Conservation (phyloP, 2,797 vertebrate genomes). For the Eidolon dupreanum region DNA sequence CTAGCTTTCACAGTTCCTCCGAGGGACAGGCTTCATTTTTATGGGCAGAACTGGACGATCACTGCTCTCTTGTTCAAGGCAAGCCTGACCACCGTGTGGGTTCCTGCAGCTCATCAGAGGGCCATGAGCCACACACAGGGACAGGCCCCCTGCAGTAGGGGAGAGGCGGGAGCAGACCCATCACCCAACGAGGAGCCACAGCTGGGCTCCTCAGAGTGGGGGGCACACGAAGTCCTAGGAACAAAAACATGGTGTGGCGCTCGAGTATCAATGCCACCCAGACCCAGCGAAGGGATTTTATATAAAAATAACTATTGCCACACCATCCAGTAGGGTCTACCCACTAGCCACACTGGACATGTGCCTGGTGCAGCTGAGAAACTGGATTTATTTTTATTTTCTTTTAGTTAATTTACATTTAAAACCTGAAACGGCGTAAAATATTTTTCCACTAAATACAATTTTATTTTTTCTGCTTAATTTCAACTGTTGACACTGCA, state of each 20-base stretch:
- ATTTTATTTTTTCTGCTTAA: not conserved
- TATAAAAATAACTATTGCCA: accelerated
- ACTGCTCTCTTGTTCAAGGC: not conserved
- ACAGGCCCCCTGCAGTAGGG: no score
- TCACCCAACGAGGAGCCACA: not conserved
- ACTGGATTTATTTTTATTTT: not conserved
- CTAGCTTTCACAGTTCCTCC: not conserved
- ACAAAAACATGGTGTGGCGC: accelerated
- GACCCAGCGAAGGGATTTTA: not conserved
- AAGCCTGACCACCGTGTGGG: not conserved
- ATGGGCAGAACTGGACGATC: not conserved
- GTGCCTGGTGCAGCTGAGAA: not conserved
- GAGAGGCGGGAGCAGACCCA: not conserved
- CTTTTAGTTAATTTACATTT: not conserved
- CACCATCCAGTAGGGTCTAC: accelerated
- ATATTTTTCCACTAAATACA: not conserved
- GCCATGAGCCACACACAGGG: accelerated
- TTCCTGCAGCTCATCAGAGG: not conserved
- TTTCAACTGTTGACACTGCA: not conserved
- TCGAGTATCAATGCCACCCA: accelerated
- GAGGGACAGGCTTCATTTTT: not conserved
- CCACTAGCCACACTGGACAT: not conserved
- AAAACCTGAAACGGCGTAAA: not conserved
- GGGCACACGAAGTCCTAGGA: not conserved
- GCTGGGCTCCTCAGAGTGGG: not conserved